Base-by-base conservation (phyloP, 2,113 vertebrate genomes). In the Pomatostomus ruficeps region DNA sequence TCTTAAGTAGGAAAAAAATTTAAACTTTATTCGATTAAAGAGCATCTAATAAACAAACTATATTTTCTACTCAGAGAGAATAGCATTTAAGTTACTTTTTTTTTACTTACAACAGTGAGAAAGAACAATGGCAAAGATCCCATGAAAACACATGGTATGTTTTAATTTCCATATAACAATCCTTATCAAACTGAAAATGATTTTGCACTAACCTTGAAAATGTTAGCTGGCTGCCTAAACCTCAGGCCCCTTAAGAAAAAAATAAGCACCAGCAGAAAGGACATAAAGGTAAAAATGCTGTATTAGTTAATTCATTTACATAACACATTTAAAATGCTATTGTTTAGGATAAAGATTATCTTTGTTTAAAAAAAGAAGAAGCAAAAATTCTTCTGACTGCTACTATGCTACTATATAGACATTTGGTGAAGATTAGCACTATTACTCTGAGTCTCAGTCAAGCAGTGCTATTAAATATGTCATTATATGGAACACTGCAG, bases 401-500 rank as follows among this genome's bases (percentile, higher is more conserved):
- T 88, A 43, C 43, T 82, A 7, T 57, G 57, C 19, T 63, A 15
- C 45, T 55, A 11, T 40, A 72, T 9, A 77, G 73, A 63, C 4
- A 82, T 68, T 89, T 87, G 38, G 24, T 82, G 66, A 93, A 72
- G 54, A 75, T 67, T 79, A 22, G 45, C 28, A 43, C 31, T 91
- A 51, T 70, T 76, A 40, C 26, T 92, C 45, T 68, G 83, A 84
- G 63, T 35, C 26, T 93, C 70, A 89, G 78, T 68, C 66, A 93
- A 82, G 85, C 74, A 49, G 45, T 1, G 3, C 78, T 52, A 76
- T 84, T 72, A 88, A 93, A 89, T 91, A 75, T 2, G 36, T 85
- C 81, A 68, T 76, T 85, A 72, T 28, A 79, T 11, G 71, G 90
- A 95, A 94, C 54, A 82, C 49, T 57, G 81, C 66, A 93, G 95